Evolutionary conservation across 2,797 vertebrate species (phyloP), one percentile per base, ranked within the genome.

Genomic region (Tarsius wallacei): DNA sequence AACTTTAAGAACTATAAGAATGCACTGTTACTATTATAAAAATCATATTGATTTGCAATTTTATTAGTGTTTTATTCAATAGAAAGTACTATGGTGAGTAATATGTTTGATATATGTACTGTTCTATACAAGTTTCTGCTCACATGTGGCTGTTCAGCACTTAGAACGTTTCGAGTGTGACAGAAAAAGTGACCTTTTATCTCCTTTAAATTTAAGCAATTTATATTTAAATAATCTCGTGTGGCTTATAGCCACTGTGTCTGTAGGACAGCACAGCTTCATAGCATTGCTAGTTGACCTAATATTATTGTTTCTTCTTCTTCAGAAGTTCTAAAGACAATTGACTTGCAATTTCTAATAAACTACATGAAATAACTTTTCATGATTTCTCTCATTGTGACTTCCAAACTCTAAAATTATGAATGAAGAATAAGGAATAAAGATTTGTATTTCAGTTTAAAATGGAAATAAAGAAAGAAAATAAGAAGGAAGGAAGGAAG

Each of bases 321-420:
- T 94, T 94, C 33, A 51, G 16, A 90, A 87, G 3, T 31, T 66
- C 5, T 51, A 22, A 83, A 77, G 14, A 36, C 53, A 10, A 68
- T 63, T 91, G 10, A 33, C 31, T 64, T 26, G 15, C 28, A 51
- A 87, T 70, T 33, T 84, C 16, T 96, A 24, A 66, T 21, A 55
- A 77, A 33, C 51, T 59, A 28, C 14, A 55, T 33, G n/a, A 10
- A 85, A 61, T 55, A 66, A 73, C 0, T 42, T 63, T 86, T 87
- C 22, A 49, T 83, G 47, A 0, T 17, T 49, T 91, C 9, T 87
- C 28, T 88, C 19, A 78, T 10, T 12, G 22, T 89, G n/a, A 66
- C 8, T 77, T 82, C 1, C 9, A 82, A 77, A 93, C 26, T 59
- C 82, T 82, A 21, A 87, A 83, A 33, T 24, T 66, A 89, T 90